phyloP scores from a whole-genome alignment of 2,888 invertebrate genomes.

The Schizotus pectinicornis region DNA sequence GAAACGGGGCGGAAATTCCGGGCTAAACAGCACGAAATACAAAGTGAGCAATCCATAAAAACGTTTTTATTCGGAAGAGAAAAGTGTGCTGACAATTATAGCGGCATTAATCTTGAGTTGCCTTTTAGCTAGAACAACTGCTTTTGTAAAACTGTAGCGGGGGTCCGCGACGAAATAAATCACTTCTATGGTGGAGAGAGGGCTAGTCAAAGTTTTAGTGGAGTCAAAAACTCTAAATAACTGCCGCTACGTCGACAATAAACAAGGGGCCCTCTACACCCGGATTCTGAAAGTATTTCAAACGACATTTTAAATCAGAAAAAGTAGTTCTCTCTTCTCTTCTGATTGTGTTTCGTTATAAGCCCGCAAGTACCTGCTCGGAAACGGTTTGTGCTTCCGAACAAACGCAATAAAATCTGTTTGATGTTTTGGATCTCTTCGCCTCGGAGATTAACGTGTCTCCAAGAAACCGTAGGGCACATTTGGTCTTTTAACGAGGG shows the following conservation, averaged over 20 bases:
- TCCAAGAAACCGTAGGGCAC: not conserved
- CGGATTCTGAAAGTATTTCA: conserved; percentile 37
- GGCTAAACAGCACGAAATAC: conserved; percentile 2
- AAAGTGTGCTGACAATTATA: conserved; percentile 33
- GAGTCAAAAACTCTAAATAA: conserved; percentile 41
- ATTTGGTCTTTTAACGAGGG: conserved; percentile 17
- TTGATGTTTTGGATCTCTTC: conserved; percentile 18
- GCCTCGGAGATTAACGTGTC: conserved; percentile 21
- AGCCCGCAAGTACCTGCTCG: conserved; percentile 1
- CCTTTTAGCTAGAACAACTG: conserved; percentile 31
- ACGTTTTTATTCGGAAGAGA: conserved; percentile 21
- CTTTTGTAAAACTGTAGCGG: conserved; percentile 28
- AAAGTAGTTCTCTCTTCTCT: conserved; percentile 26
- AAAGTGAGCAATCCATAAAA: conserved; percentile 23
- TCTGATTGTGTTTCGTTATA: conserved; percentile 21
- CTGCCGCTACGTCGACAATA: conserved; percentile 29
- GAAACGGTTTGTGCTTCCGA: conserved; percentile 7
- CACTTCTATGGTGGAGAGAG: conserved; percentile 28
- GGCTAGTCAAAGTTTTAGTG: conserved; percentile 24
- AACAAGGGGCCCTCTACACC: conserved; percentile 29
- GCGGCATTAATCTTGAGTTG: conserved; percentile 34
- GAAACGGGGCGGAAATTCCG: no score
- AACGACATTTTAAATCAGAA: conserved; percentile 41
- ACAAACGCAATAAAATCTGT: conserved; percentile 19
- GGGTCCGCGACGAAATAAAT: conserved; percentile 28